Base-by-base conservation (phyloP, 2,888 invertebrate genomes). In the Hirtodrosophila confusa region DNA sequence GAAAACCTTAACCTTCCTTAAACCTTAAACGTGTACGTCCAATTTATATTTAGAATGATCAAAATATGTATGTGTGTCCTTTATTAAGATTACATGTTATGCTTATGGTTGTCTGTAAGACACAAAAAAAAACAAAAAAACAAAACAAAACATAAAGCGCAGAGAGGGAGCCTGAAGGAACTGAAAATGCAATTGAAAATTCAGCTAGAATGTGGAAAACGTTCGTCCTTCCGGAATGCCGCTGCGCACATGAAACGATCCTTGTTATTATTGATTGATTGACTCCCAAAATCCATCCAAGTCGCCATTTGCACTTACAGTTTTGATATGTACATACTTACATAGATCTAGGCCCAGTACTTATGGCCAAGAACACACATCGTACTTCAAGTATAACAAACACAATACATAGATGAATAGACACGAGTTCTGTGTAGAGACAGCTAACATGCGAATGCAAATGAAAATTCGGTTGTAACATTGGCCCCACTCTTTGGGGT, bases 401-500 rank as follows among this genome's bases (percentile, higher is more conserved):
- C 27, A 63, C 36, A 33, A 23, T 12, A 17, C 24, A 57, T 33
- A 23, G 7, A 31, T 31, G 7, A 31, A 4, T 31, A 31, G 3
- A 27, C 53, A 62, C 24, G 35, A 49, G 50, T 33, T 62, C 64
- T 43, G 63, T 43, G 62, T 62, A 78, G 75, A 54, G 29, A 48
- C 10, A 37, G 50, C 29, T 55, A 31, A 31, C 7, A 31, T 31
- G 31, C 31, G 5, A 31, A 31, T 31, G 54, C 44, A 60, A 48
- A 71, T 62, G 54, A 71, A 71, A 70, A 70, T 80, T 79, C 78
- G 79, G 85, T 85, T 79, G 85, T 79, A 79, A 62, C 39, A 74
- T 62, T 67, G 76, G 74, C 65, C 75, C 58, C 50, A 35, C 37
- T 48, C 49, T 39, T 35, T 45, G 60, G 41, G 73, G 76, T 66